A percentile compares a stretch with the other conserved stretches of the same genome.
Conservation (phyloP, 2,888 invertebrate genomes). For the Apodemia zela region DNA sequence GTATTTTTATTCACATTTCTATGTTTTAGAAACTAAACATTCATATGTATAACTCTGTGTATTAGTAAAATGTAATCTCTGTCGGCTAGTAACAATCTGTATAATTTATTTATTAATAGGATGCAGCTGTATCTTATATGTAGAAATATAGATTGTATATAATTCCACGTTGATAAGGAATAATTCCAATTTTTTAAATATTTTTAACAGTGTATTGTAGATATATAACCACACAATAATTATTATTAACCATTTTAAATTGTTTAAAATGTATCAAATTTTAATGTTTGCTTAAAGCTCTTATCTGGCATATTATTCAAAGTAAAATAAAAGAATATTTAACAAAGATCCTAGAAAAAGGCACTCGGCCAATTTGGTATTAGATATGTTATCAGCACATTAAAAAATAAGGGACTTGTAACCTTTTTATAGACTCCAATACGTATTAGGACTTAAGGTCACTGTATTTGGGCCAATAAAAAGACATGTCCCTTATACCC, state of each 20-base stretch:
- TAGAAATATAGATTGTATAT: constrained; percentile 60
- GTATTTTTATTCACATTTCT: constrained; percentile 49
- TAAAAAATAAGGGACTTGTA: too few species aligned
- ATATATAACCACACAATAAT: neutral
- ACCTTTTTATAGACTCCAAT: too few species aligned
- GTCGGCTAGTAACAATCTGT: constrained; percentile 33
- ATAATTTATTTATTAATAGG: constrained; percentile 25
- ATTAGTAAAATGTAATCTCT: constrained; percentile 38
- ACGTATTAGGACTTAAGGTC: too few species aligned
- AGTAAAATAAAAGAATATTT: too few species aligned
- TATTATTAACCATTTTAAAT: constrained; percentile 19
- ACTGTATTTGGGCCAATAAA: too few species aligned
- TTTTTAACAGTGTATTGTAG: constrained; percentile 2
- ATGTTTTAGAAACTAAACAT: constrained; percentile 33
- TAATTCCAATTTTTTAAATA: constrained; percentile 5
- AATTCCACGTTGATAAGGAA: constrained; percentile 1
- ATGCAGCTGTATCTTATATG: constrained; percentile 39
- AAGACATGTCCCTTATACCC: too few species aligned
- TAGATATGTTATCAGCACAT: too few species aligned
- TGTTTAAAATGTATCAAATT: constrained; percentile 16
- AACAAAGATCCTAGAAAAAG: too few species aligned
- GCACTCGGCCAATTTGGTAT: too few species aligned
- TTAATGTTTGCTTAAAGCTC: constrained; percentile 3
- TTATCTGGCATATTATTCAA: neutral
- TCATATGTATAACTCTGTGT: constrained; percentile 24